Percentiles rank a stretch among this genome's conserved stretches.
These are phyloP conservation scores for Caerostris darwini DNA, from an alignment of 1,140 invertebrate species.

Conservation along the genomic window DNA sequence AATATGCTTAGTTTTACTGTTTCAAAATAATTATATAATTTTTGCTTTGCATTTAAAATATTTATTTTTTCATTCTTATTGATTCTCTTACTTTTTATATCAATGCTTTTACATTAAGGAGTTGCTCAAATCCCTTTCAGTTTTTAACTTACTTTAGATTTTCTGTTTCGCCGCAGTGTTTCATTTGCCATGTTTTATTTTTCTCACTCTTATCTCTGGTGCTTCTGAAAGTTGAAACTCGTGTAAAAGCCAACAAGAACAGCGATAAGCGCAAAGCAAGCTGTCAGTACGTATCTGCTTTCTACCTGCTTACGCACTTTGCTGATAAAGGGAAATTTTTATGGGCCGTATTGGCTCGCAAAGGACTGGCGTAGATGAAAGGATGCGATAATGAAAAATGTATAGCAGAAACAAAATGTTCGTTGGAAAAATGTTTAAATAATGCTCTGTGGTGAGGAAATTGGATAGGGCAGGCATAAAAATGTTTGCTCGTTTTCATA, in stretches of 20 bases:
- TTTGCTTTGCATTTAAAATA: no score
- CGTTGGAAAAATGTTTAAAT: no score
- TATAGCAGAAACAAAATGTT: no score
- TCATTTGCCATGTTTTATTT: not conserved
- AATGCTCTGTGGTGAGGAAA: no score
- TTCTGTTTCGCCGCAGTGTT: not conserved
- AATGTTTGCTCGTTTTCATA: no score
- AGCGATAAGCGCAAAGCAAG: not conserved
- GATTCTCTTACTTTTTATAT: not conserved
- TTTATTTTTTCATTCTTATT: not conserved
- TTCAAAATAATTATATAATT: not conserved
- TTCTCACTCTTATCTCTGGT: not conserved
- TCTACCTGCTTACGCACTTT: not conserved
- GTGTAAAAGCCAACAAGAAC: not conserved
- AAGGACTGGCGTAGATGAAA: no score
- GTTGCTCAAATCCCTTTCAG: no score
- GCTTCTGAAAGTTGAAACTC: not conserved
- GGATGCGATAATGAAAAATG: no score
- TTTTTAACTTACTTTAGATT: no score
- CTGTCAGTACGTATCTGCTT: not conserved
- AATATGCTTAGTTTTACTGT: not conserved
- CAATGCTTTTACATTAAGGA: not conserved
- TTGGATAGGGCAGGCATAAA: no score
- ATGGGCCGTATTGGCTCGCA: not conserved
- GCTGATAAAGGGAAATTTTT: not conserved